Conservation (phyloP, 2,888 invertebrate genomes). For the Ptychoptera contaminata region DNA sequence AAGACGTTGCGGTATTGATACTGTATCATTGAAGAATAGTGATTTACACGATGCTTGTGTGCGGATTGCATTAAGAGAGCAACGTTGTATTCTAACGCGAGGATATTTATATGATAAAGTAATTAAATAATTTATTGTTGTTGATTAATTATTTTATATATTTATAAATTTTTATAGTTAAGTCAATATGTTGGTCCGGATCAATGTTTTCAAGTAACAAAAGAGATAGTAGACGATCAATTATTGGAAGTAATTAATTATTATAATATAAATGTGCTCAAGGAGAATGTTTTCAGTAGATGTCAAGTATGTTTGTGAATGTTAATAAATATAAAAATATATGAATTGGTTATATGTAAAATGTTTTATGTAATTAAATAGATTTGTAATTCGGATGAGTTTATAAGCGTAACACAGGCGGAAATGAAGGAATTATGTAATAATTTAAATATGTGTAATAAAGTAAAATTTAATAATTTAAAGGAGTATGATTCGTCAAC, state of each 20-base stretch:
- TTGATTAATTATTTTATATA: neutral
- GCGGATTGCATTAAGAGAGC: slow-evolving; percentile 33
- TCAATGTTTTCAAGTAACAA: slow-evolving; percentile 35
- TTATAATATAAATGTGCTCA: slow-evolving; percentile 46
- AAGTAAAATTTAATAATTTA: too few species aligned
- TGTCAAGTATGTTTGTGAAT: slow-evolving; percentile 43
- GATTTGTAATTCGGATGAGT: slow-evolving; percentile 33
- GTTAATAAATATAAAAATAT: too few species aligned
- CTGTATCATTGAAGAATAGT: slow-evolving; percentile 33
- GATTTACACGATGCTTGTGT: slow-evolving; percentile 36
- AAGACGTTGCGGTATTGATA: slow-evolving; percentile 46
- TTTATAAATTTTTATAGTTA: slow-evolving; percentile 14
- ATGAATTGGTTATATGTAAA: too few species aligned
- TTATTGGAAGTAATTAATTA: slow-evolving; percentile 45
- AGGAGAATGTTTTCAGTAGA: slow-evolving; percentile 50
- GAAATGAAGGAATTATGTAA: slow-evolving; percentile 3
- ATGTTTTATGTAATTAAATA: too few species aligned
- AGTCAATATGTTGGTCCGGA: slow-evolving; percentile 12
- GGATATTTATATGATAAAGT: slow-evolving; percentile 33
- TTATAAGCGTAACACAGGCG: slow-evolving; percentile 8
- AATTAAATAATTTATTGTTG: slow-evolving; percentile 9
- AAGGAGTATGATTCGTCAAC: neutral
- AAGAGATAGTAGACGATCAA: slow-evolving; percentile 42
- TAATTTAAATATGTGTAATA: neutral
- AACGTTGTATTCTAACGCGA: slow-evolving; percentile 39